These are phyloP conservation scores for Syngnathus rostellatus DNA, from an alignment of 2,797 vertebrate species.

Conservation along the genomic window DNA sequence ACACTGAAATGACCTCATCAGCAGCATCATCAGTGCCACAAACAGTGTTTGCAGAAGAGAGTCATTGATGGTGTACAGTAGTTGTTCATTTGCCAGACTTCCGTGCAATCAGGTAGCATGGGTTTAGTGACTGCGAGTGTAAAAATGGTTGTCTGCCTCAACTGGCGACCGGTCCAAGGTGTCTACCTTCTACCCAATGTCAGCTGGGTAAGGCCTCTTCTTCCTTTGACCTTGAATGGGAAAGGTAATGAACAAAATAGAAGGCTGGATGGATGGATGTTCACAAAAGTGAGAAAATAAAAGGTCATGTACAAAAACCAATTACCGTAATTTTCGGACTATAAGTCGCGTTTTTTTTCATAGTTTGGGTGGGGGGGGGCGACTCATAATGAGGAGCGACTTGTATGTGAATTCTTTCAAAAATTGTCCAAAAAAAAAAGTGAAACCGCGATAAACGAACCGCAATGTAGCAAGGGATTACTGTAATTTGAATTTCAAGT, in stretches of 20 bases:
- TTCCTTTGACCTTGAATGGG: background rate
- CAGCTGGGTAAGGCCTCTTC: background rate
- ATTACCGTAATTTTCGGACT: too few relatives aligned
- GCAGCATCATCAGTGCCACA: constrained; percentile 20
- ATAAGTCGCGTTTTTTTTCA: too few relatives aligned
- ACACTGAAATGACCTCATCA: constrained; percentile 36
- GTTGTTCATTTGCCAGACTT: background rate
- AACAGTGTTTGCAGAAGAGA: background rate
- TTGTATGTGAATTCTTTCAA: too few relatives aligned
- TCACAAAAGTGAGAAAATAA: background rate
- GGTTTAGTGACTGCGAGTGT: background rate
- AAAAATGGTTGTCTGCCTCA: background rate
- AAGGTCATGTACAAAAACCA: background rate
- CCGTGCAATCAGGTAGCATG: background rate
- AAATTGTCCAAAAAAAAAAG: too few relatives aligned
- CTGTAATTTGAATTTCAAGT: too few relatives aligned
- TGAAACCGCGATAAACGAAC: too few relatives aligned
- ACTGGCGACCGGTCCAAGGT: background rate
- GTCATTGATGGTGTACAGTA: background rate
- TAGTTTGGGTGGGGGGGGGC: too few relatives aligned
- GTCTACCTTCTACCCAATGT: background rate
- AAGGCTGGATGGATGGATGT: background rate
- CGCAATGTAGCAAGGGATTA: too few relatives aligned
- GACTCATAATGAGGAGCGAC: too few relatives aligned
- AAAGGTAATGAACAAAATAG: too few relatives aligned